phyloP scores from a whole-genome alignment of 2,113 vertebrate species.

The Blennius ocellaris region DNA sequence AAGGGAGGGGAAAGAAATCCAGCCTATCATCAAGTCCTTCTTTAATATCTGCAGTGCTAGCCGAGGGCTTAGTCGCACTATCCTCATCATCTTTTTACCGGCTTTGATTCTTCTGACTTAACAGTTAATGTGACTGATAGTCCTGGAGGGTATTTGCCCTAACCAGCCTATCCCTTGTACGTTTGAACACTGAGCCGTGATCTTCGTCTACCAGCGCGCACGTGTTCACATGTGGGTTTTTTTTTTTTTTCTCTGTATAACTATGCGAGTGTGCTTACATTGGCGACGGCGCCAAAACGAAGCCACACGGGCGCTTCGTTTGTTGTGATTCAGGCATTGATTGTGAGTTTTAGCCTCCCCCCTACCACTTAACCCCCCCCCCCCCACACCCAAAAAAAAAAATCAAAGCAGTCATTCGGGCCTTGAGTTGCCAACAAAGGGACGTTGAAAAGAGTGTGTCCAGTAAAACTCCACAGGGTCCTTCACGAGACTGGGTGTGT shows the following conservation, averaged over 20 bases:
- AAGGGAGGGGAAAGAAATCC: constrained; percentile 2
- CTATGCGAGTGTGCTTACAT: no score
- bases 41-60: constrained; percentile 4
- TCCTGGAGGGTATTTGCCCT: background rate
- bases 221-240: background rate
- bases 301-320: no score
- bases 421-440: constrained; percentile 21
- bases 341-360: background rate
- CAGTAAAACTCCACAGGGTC: background rate
- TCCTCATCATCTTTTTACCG: background rate
- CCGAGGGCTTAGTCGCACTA: constrained; percentile 8
- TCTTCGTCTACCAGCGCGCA: background rate
- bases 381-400: no score
- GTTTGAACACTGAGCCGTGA: background rate
- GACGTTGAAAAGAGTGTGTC: background rate
- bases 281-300: no score
- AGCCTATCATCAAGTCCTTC: constrained; percentile 30
- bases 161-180: no score
- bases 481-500: background rate
- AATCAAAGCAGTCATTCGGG: background rate
- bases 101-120: constrained; percentile 4
- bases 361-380: background rate
- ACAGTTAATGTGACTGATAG: constrained; percentile 6
- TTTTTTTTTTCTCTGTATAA: background rate
- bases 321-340: background rate